Base-by-base conservation (phyloP, 2,797 vertebrate species). In the Sphenodon punctatus region DNA sequence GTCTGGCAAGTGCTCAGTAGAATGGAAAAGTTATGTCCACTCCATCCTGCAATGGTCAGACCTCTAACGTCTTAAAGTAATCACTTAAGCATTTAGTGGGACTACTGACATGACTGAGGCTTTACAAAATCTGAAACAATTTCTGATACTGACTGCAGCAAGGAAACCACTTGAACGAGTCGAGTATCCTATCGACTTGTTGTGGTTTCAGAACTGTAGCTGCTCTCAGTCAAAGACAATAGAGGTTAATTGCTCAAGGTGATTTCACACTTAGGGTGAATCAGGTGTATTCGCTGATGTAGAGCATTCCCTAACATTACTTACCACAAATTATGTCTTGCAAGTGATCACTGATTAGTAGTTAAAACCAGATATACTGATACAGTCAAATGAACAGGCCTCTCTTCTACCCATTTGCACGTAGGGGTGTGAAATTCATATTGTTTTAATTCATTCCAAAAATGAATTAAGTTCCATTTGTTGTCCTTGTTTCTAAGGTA, bases 291-390 rank as follows among this genome's bases (percentile, higher is more conserved):
- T 36, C 10, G 49, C 0, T n/a, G 20, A 85, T 73, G 15, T 15
- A 71, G 27, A 15, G 5, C 69, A 53, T 46, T 75, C 46, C n/a
- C 82, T 78, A 78, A 71, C 34, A 56, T 49, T 79, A 73, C 39
- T 75, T 83, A 66, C 42, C 79, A 68, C 71, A 80, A 78, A 67
- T 59, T 75, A 49, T 38, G 78, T 74, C 34, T 51, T 82, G 59
- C 19, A 56, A 80, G 19, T 49, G 36, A n/a, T n/a, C n/a, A 85
- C 73, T 27, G 30, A n/a, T 85, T 86, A 64, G 85, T 83, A 80
- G 10, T 46, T 78, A 48, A 56, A 83, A 89, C 79, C 38, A 68
- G 88, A 81, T 83, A 87, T 84, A 87, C 86, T 78, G 43, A 20
- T 89, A 27, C 61, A 84, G 63, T 67, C 56, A 85, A 88, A 88